Evolutionary conservation across 1,140 invertebrate species (phyloP), one percentile per base, ranked within the genome.

Genomic region (Venustaconcha ellipsiformis): DNA sequence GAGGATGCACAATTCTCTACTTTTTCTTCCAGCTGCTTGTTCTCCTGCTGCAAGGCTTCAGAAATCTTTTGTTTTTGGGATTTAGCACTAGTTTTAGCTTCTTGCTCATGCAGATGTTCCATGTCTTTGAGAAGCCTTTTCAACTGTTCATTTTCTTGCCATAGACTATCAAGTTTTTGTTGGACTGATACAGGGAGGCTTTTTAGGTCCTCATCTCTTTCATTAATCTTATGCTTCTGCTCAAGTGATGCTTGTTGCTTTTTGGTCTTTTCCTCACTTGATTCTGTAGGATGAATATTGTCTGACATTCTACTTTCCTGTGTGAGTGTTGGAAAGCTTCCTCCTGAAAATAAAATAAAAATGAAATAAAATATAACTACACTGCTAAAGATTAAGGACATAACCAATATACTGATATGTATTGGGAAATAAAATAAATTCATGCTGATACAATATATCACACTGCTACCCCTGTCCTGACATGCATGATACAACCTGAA

Each of bases 51-150:
- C 14, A 74, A 15, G 15, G 78, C 66, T 37, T 77, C 69, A 18
- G 70, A 26, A 55, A 15, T 67, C 23, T 74, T 26, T 4, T 57
- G 57, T 3, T 20, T 58, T 48, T 64, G 26, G 18, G 58, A 18
- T 11, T 70, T n/a, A 23, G 8, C 58, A 20, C 72, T 65, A 26
- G 71, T 26, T 58, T 76, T 57, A 57, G 17, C 26, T 30, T 77
- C 75, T 62, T 77, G 75, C n/a, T 65, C 58, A 48, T 77, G 75
- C 55, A 59, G 56, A 48, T 64, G 26, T 37, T 77, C 75, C 5
- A 77, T 56, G 48, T 77, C 72, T 57, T 71, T 65, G 14, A 65
- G 64, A 15, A 77, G 59, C 15, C 60, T 56, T 72, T 72, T 77
- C 59, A 77, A 37, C 57, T 72, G 69, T 67, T 17, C 17, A 26